Percentiles rank a stretch among this genome's conserved stretches.
phyloP scores from a whole-genome alignment of 2,888 invertebrate species.

The Artemia sinica region DNA sequence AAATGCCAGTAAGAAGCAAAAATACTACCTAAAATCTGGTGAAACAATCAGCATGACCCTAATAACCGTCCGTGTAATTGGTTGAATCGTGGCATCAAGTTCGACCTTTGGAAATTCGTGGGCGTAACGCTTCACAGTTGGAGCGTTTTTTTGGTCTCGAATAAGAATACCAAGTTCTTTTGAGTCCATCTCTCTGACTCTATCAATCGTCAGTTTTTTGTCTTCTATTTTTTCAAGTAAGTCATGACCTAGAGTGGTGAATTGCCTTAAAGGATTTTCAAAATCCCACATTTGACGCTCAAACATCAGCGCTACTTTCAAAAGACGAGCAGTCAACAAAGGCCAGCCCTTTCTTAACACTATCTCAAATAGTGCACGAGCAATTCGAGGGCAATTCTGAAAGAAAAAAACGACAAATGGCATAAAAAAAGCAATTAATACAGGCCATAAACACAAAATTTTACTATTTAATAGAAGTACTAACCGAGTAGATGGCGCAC shows the following conservation, averaged over 20 bases:
- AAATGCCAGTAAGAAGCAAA: slow-evolving; percentile 21
- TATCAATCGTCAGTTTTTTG: slow-evolving; percentile 52
- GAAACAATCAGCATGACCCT: slow-evolving; percentile 60
- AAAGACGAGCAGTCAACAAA: slow-evolving; percentile 62
- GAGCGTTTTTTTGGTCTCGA: slow-evolving; percentile 55
- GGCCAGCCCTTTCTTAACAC: slow-evolving; percentile 76
- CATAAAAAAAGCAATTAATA: not conserved
- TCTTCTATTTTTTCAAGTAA: slow-evolving; percentile 64
- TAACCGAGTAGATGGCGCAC: not conserved
- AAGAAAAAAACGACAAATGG: slow-evolving; percentile 21
- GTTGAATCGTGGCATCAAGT: slow-evolving; percentile 68
- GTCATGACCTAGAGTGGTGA: slow-evolving; percentile 53
- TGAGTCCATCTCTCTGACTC: slow-evolving; percentile 65
- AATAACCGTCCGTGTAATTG: slow-evolving; percentile 81
- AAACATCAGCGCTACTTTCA: slow-evolving; percentile 77
- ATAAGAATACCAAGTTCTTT: slow-evolving; percentile 64
- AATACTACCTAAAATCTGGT: slow-evolving; percentile 41
- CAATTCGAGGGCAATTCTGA: slow-evolving; percentile 78
- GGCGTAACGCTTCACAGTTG: slow-evolving; percentile 59
- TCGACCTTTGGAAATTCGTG: slow-evolving; percentile 67
- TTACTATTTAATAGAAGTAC: not conserved
- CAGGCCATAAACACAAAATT: not conserved
- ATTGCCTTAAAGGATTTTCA: slow-evolving; percentile 70
- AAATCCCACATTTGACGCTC: slow-evolving; percentile 79
- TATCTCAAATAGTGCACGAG: slow-evolving; percentile 83